phyloP scores from a whole-genome alignment of 2,888 invertebrate genomes.

The Minunthozetes semirufus region DNA sequence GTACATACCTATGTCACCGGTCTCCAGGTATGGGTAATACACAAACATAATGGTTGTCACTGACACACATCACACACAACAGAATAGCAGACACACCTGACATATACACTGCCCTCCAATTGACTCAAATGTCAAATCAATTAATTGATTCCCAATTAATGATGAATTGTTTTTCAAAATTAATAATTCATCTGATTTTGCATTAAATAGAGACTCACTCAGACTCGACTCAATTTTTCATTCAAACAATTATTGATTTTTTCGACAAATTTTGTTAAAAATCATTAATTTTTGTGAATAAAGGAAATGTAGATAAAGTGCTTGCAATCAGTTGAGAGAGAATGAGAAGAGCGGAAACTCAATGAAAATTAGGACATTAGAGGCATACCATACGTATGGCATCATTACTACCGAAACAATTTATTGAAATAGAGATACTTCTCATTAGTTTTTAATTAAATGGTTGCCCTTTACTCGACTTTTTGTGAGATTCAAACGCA shows the following conservation, averaged over 20 bases:
- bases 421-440: background rate
- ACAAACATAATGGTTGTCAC: constrained; percentile 6
- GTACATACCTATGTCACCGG: constrained; percentile 56
- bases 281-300: too few species aligned
- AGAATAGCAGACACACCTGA: background rate
- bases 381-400: background rate
- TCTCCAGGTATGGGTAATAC: constrained; percentile 41
- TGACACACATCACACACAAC: background rate
- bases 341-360: too few species aligned
- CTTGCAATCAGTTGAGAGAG: too few species aligned
- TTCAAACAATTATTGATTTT: too few species aligned
- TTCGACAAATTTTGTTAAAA: too few species aligned
- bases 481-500: background rate
- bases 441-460: constrained; percentile 28
- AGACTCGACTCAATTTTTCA: too few species aligned
- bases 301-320: too few species aligned
- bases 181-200: background rate
- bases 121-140: background rate
- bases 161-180: background rate
- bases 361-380: too few species aligned
- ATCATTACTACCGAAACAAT: background rate
- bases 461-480: background rate
- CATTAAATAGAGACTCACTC: background rate
- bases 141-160: background rate
- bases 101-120: background rate